Percentiles rank a stretch among this genome's conserved stretches.
Conservation (phyloP, 2,888 invertebrate genomes). For the Charanyca ferruginea region DNA sequence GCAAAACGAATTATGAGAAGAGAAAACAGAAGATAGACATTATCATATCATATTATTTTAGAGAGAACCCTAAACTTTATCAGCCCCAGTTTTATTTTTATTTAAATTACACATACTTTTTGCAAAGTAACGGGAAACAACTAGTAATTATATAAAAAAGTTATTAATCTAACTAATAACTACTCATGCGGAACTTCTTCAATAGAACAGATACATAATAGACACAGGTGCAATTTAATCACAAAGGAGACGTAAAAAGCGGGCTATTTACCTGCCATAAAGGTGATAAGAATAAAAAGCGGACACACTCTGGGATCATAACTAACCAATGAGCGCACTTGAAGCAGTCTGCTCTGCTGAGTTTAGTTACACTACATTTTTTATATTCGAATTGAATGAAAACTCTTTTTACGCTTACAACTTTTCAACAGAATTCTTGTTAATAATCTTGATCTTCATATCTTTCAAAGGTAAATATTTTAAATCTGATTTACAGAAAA, state of each 20-base stretch:
- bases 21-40: no score
- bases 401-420: constrained; percentile 12
- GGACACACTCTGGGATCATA: constrained; percentile 25
- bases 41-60: no score
- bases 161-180: neutral
- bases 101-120: neutral
- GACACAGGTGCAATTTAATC: constrained; percentile 44
- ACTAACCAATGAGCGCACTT: constrained; percentile 27
- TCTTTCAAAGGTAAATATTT: constrained; percentile 47
- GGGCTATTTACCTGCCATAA: constrained; percentile 43
- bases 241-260: constrained; percentile 46
- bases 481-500: neutral
- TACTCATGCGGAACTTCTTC: constrained; percentile 17
- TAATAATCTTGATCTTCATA: constrained; percentile 42
- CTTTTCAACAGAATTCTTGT: constrained; percentile 9
- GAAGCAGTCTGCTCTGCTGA: constrained; percentile 25
- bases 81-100: neutral
- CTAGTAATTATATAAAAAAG: no score
- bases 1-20: no score
- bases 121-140: neutral
- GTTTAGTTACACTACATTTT: constrained; percentile 9
- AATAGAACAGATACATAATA: constrained; percentile 49
- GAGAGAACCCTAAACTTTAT: no score
- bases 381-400: constrained; percentile 34
- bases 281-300: constrained; percentile 43